Conservation (phyloP, 2,888 invertebrate genomes). For the Plemyria rubiginata region DNA sequence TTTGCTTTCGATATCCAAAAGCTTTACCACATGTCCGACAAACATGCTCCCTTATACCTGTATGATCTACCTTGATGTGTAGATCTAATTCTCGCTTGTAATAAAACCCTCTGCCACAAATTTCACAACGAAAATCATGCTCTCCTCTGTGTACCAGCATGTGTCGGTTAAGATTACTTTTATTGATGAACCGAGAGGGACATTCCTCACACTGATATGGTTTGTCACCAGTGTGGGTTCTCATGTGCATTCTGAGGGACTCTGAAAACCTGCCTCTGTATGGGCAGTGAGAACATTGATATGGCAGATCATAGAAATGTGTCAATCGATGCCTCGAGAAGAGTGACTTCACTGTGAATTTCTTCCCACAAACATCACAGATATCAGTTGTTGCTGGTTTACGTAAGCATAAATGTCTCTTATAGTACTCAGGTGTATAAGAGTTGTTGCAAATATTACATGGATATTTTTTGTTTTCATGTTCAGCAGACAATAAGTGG, state of each 20-base stretch:
- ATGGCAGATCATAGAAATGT: constrained; percentile 70
- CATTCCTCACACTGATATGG: constrained; percentile 73
- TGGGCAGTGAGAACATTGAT: constrained; percentile 70
- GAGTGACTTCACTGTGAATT: constrained; percentile 59
- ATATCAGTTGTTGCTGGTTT: constrained; percentile 55
- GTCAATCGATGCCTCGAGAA: constrained; percentile 69
- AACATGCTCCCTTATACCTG: constrained; percentile 70
- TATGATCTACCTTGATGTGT: constrained; percentile 74
- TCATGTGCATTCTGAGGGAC: constrained; percentile 76
- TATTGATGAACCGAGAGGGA: constrained; percentile 67
- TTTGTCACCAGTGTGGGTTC: constrained; percentile 73
- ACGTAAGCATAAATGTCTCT: constrained; percentile 65
- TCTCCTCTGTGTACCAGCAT: constrained; percentile 62
- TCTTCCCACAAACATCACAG: constrained; percentile 77
- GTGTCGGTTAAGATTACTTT: constrained; percentile 76
- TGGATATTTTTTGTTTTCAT: constrained; percentile 60
- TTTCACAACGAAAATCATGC: constrained; percentile 68
- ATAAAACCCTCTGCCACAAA: constrained; percentile 69
- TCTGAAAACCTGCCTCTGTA: constrained; percentile 72
- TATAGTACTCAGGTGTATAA: constrained; percentile 63
- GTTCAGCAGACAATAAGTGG: constrained; percentile 64
- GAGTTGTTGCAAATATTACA: constrained; percentile 70
- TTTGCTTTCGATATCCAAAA: constrained; percentile 74
- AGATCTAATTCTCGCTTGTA: constrained; percentile 64
- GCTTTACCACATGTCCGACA: constrained; percentile 72